Base-by-base conservation (phyloP, 2,888 invertebrate genomes). In the Apotomis capreana region DNA sequence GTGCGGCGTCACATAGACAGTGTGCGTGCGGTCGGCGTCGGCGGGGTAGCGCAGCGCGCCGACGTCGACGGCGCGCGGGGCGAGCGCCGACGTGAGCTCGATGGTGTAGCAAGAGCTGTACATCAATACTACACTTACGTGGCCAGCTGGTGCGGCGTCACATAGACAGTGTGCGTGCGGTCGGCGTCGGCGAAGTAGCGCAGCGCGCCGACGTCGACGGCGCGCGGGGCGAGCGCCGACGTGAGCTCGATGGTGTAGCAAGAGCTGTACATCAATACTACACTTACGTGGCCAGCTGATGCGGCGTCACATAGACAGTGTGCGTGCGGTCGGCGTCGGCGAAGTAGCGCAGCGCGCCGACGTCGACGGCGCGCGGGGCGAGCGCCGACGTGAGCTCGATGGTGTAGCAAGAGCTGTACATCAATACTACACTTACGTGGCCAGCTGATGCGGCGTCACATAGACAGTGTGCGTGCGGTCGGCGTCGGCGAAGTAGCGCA, bases 221-320 rank as follows among this genome's bases (percentile, higher is more conserved):
- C 64, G 44, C 82, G 83, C 0, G 81, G 78, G 0, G 84, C 81
- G 40, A 91, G 68, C 2, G 90, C 91, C 0, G 86, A 84, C 0
- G 90, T 83, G 84, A 96, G 95, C 81, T 97, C 95, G 0, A 95
- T 95, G 5, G 96, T 95, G 0, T 15, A 15, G 15, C 15, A 15
- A 15, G 15, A 15, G 15, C 15, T 15, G 15, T 15, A 15, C 15
- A 15, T 6, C 37, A 44, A 8, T 44, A 59, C 37, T 10, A 15
- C 15, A 15, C 15, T 15, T 15, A 15, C 15, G 15, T 15, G 15
- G 15, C 15, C 15, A 15, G 15, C 15, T 15, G 15, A 1, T 15
- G 15, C 15, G 15, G 15, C 15, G 15, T 15, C 15, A 15, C 15
- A 15, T 44, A 6, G 44, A 44, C 5, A 44, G 5, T 44, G 8